Evolutionary conservation across 2,113 vertebrate genomes (phyloP).

Genomic region (Atrichornis clamosus): DNA sequence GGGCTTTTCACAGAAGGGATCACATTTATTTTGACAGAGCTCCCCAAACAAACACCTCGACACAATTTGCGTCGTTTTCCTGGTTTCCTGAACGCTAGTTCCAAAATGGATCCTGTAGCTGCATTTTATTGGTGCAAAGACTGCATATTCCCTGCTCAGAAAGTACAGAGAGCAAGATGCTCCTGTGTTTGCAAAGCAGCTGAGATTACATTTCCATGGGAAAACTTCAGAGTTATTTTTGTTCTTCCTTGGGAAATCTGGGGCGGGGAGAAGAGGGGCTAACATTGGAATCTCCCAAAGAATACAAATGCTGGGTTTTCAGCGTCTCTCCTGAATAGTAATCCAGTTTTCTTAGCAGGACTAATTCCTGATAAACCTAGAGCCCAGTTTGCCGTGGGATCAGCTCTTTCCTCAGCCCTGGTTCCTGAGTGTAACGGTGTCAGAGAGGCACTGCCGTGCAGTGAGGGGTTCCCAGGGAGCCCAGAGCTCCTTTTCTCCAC

Average conservation of each 20-base stretch:
- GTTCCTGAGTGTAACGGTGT: not conserved
- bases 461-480: too few species aligned
- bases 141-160: not conserved
- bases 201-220: not conserved
- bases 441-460: not conserved
- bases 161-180: not conserved
- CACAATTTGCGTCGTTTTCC: not conserved
- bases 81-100: not conserved
- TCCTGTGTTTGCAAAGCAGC: not conserved
- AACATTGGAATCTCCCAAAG: not conserved
- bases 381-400: not conserved
- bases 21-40: not conserved
- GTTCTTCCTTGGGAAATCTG: not conserved
- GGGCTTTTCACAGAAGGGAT: not conserved
- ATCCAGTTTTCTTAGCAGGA: not conserved
- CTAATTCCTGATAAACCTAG: not conserved
- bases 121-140: not conserved
- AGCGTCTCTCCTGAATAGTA: not conserved
- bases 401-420: not conserved
- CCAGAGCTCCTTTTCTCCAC: not conserved
- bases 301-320: not conserved
- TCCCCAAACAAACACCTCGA: not conserved
- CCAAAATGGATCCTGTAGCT: not conserved
- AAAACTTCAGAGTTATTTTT: not conserved
- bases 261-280: not conserved